phyloP scores from a whole-genome alignment of 1,140 invertebrate genomes.

The Drosophila saltans region DNA sequence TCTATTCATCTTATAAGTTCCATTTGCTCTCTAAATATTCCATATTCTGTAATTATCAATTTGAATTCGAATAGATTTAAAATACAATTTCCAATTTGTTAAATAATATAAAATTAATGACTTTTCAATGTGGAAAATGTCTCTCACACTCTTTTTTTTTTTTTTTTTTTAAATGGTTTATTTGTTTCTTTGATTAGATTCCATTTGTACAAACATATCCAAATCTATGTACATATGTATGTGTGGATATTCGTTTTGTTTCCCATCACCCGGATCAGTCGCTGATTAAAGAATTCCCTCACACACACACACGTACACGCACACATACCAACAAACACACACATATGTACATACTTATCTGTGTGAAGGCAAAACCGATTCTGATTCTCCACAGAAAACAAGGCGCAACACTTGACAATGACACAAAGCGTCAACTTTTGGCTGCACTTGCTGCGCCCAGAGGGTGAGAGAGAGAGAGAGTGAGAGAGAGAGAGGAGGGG shows the following conservation, averaged over 20 bases:
- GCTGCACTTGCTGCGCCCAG: slow-evolving; percentile 71
- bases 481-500: slow-evolving; percentile 1
- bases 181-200: no score
- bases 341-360: background rate
- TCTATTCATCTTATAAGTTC: no score
- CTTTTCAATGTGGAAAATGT: no score
- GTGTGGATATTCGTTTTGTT: background rate
- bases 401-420: slow-evolving; percentile 76
- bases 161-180: no score
- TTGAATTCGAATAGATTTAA: no score
- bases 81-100: no score
- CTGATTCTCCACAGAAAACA: slow-evolving; percentile 37
- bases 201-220: no score
- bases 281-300: slow-evolving; percentile 28
- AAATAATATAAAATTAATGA: no score
- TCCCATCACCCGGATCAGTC: slow-evolving; percentile 9
- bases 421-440: slow-evolving; percentile 80
- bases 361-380: background rate
- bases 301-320: slow-evolving; percentile 10
- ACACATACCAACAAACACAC: background rate
- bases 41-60: no score
- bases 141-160: no score
- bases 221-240: no score
- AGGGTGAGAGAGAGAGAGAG: slow-evolving; percentile 5
- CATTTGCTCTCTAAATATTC: no score